phyloP scores from a whole-genome alignment of 92 coral and sea anemone genomes.

The Zoanthus sociatus region DNA sequence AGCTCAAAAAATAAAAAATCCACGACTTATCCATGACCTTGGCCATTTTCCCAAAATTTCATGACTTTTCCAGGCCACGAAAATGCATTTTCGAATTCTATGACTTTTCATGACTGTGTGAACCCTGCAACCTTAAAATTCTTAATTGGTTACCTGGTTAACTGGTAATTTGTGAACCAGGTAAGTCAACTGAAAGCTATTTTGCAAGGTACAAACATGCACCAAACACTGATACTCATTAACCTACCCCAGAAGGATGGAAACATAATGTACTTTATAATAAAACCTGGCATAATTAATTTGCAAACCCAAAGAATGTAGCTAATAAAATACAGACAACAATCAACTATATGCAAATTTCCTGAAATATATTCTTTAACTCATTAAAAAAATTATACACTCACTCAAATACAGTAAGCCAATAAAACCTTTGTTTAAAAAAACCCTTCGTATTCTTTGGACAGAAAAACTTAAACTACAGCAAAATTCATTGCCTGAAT shows the following conservation, averaged over 20 bases:
- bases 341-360: not conserved
- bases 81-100: too few species aligned
- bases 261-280: not conserved
- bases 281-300: not conserved
- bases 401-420: not conserved
- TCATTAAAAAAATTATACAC: not conserved
- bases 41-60: too few species aligned
- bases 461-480: slow-evolving; percentile 3
- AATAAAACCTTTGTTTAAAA: slow-evolving; percentile 2
- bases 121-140: not conserved
- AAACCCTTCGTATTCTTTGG: not conserved
- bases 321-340: not conserved
- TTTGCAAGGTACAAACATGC: not conserved
- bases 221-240: not conserved
- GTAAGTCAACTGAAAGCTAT: slow-evolving; percentile 1
- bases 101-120: too few species aligned
- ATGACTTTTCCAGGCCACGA: too few species aligned
- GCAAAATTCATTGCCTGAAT: not conserved
- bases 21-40: too few species aligned
- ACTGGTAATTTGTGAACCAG: slow-evolving; percentile 49
- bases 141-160: not conserved
- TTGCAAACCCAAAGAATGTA: not conserved
- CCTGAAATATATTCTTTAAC: not conserved
- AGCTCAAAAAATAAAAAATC: too few species aligned
- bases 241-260: too few species aligned